Base-by-base conservation (phyloP, 2,888 invertebrate genomes). In the Sphaeridia pumilis region DNA sequence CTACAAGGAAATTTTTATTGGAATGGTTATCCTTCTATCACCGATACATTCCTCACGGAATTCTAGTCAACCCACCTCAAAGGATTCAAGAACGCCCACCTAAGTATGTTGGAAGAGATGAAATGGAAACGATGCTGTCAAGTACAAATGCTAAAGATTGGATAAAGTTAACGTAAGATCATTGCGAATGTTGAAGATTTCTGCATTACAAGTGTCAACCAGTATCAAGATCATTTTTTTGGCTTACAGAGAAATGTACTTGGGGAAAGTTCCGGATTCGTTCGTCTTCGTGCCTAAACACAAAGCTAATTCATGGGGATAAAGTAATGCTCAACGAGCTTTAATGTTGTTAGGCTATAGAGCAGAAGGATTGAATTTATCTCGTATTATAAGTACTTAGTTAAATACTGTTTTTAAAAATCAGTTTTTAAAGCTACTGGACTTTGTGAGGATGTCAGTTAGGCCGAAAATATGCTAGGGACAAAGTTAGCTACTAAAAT, bases 261-360 rank as follows among this genome's bases (percentile, higher is more conserved):
- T 98, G 49, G 97, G 98, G 2, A 85, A 84, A 57, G 89, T 94
- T 36, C 94, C 95, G 25, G 82, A 87, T 42, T 84, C 83, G 54
- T 98, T 94, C 70, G 75, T 77, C 51, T 98, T 98, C 72, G 74
- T 95, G 66, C 98, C 98, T 34, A 98, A 98, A 71, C 98, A 98
- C 74, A 95, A 88, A 75, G 95, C 97, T 26, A 97, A 92, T 74
- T 83, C 95, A 10, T 98, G 78, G 70, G 71, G 68, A 58, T 71
- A 17, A 38, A n/a, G n/a, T n/a, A n/a, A n/a, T n/a, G n/a, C n/a
- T n/a, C n/a, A n/a, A n/a, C n/a, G n/a, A n/a, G n/a, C n/a, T n/a
- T n/a, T n/a, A n/a, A n/a, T n/a, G n/a, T n/a, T n/a, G n/a, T n/a
- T n/a, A n/a, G n/a, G n/a, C n/a, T n/a, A n/a, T n/a, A n/a, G n/a